phyloP scores from a whole-genome alignment of 2,888 invertebrate genomes.

The Dicyrtomina minuta region DNA sequence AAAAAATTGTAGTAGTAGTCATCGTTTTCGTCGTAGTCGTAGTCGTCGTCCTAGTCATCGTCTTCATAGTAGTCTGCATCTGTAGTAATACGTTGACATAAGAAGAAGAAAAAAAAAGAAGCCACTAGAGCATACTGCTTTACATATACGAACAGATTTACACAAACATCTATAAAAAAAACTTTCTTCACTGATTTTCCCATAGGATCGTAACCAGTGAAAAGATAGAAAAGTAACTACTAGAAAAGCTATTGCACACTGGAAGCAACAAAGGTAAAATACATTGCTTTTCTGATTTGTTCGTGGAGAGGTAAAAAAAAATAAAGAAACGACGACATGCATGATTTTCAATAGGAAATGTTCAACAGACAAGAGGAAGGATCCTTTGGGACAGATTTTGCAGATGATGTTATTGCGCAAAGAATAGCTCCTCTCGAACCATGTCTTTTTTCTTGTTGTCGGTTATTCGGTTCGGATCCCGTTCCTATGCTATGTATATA shows the following conservation, averaged over 20 bases:
- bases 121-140: conserved; percentile 9
- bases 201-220: conserved; percentile 10
- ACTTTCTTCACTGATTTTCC: conserved; percentile 26
- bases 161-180: conserved; percentile 6
- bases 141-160: conserved; percentile 6
- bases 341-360: conserved; percentile 38
- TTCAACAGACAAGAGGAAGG: conserved; percentile 40
- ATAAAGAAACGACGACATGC: conserved; percentile 28
- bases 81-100: background rate
- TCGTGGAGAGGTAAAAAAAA: background rate
- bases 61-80: no score
- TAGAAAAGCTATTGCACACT: conserved; percentile 17
- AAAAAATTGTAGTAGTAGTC: background rate
- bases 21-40: no score
- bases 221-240: conserved; percentile 17
- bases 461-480: background rate
- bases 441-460: background rate
- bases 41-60: background rate
- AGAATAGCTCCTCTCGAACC: background rate
- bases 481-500: no score
- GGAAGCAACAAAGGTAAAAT: conserved; percentile 21
- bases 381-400: conserved; percentile 49
- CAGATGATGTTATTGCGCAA: conserved; percentile 30
- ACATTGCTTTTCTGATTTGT: conserved; percentile 38
- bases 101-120: conserved; percentile 1